Conservation (phyloP, 1,140 invertebrate species). For the Platyscapa corneri region DNA sequence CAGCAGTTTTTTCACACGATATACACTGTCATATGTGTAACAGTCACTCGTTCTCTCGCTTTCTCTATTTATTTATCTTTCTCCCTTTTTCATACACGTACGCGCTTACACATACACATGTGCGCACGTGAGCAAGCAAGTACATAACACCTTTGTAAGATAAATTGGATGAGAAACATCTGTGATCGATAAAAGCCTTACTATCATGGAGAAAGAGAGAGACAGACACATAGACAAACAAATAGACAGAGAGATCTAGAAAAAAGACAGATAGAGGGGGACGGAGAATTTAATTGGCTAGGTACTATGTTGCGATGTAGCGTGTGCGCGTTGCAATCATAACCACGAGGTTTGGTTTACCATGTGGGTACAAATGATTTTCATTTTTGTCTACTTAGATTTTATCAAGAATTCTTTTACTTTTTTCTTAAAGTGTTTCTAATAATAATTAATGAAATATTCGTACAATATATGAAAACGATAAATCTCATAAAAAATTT, state of each 20-base stretch:
- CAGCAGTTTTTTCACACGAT: conserved; percentile 19
- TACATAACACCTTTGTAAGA: neutral
- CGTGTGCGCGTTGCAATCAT: conserved; percentile 21
- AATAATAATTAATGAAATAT: too few relatives aligned
- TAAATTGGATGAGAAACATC: conserved; percentile 40
- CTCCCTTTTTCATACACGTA: neutral
- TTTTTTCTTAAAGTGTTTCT: too few relatives aligned
- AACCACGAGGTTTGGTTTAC: conserved; percentile 10
- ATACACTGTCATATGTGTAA: neutral
- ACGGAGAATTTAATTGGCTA: neutral
- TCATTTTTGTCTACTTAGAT: neutral
- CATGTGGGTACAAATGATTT: conserved; percentile 32
- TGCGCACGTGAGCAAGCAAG: too few relatives aligned
- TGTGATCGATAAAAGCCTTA: conserved; percentile 60
- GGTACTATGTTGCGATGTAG: conserved; percentile 29
- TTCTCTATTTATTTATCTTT: neutral
- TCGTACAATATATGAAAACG: too few relatives aligned
- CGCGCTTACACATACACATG: too few relatives aligned
- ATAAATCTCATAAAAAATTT: too few relatives aligned
- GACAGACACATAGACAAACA: too few relatives aligned
- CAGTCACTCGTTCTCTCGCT: neutral
- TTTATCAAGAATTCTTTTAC: neutral
- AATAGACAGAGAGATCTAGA: neutral
- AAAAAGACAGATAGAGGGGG: neutral
- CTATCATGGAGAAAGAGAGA: neutral